These are phyloP conservation scores for Onychomys torridus DNA, from an alignment of 2,797 vertebrate species.

Conservation along the genomic window DNA sequence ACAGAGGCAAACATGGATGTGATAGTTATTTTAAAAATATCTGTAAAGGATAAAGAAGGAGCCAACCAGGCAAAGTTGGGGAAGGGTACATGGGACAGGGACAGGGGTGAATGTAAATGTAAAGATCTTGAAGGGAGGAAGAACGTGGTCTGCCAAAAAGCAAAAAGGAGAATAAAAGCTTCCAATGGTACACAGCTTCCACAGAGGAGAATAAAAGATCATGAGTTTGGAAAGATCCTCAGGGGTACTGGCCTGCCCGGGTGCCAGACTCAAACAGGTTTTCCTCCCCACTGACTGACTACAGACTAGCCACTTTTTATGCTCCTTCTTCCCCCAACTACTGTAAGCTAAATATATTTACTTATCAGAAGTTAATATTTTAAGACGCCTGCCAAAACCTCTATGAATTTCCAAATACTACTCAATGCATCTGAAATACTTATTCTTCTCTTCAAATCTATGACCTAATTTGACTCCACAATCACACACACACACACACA, in stretches of 20 bases:
- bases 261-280: background rate
- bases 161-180: background rate
- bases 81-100: background rate
- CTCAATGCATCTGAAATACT: background rate
- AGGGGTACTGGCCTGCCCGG: background rate
- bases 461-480: background rate
- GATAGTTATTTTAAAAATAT: background rate
- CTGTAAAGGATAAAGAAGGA: background rate
- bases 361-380: background rate
- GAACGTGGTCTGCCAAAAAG: background rate
- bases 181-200: background rate
- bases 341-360: background rate
- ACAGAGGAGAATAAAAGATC: background rate
- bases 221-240: background rate
- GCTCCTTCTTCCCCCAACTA: background rate
- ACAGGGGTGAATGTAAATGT: background rate
- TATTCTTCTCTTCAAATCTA: background rate
- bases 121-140: background rate
- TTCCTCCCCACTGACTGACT: background rate
- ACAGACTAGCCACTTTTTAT: background rate
- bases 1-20: accelerated
- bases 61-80: background rate
- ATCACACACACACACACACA: background rate
- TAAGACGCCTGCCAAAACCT: background rate
- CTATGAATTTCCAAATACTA: conserved; percentile 3